Base-by-base conservation (phyloP, 2,113 vertebrate genomes). In the Tricholaema leucomelas region DNA sequence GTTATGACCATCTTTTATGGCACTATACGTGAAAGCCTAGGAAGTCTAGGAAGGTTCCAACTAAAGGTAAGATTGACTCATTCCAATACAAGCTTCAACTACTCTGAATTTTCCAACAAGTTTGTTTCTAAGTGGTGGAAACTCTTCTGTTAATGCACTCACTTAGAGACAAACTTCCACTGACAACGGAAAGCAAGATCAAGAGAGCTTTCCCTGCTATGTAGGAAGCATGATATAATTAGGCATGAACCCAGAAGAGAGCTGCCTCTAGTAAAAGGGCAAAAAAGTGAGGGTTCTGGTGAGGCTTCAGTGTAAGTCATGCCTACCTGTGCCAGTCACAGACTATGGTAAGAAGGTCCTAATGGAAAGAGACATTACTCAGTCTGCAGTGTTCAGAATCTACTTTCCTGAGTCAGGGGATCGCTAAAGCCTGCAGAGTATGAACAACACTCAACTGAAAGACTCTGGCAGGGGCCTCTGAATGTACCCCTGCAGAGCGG, bases 391-490 rank as follows among this genome's bases (percentile, higher is more conserved):
- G 25, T 18, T 70, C 90, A 46, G 50, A 91, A 71, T 54, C 42
- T 78, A 20, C 48, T 91, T 63, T 72, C 72, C 69, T 88, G 86
- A 90, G 46, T 83, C 70, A 94, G 76, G 88, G 25, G 20, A 63
- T 56, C 64, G 75, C 44, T 75, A 84, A 60, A 75, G 15, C 35
- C 66, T 76, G 58, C n/a, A 44, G 60, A 91, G 63, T 48, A 10
- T 87, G 89, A 84, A 54, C 24, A 72, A 31, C 30, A 44, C 84
- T 74, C 70, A 92, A 54, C 69, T 24, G 69, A 54, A 81, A 48
- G 52, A 78, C 63, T 74, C 59, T 92, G 88, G 50, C 58, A 91
- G 40, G 10, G 35, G 58, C 18, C 28, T 91, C 59, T 91, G 58
- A 81, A 83, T 28, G 40, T n/a, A n/a, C n/a, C n/a, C 19, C 27